phyloP scores from a whole-genome alignment of 1,140 invertebrate species.

The Zaprionus inermis region DNA sequence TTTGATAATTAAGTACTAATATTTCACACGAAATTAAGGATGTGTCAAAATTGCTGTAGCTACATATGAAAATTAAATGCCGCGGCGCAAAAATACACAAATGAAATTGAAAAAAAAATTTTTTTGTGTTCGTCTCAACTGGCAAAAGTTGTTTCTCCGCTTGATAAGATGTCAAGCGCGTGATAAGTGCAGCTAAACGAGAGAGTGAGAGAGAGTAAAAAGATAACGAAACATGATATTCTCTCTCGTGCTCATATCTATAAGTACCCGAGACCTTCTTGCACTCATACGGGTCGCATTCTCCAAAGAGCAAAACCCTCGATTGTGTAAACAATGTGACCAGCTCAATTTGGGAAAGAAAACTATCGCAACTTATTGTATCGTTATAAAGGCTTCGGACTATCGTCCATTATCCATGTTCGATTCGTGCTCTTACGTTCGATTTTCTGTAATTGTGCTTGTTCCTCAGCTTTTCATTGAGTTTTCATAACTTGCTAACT shows the following conservation, averaged over 20 bases:
- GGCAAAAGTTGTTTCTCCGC: conserved; percentile 25
- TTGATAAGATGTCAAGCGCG: conserved; percentile 51
- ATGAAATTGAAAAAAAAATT: conserved; percentile 31
- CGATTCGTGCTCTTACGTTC: background rate
- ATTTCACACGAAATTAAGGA: background rate
- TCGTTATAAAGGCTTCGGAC: background rate
- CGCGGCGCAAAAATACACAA: conserved; percentile 34
- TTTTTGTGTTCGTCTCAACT: conserved; percentile 28
- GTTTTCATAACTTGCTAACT: conserved; percentile 8
- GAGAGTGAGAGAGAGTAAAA: background rate
- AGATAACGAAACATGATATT: conserved; percentile 11
- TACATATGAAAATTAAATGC: conserved; percentile 1
- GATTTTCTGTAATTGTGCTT: background rate
- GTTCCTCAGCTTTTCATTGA: conserved; percentile 3
- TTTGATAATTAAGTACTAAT: background rate
- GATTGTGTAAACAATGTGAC: background rate
- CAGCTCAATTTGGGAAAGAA: conserved; percentile 27
- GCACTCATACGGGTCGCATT: background rate
- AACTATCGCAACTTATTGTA: background rate
- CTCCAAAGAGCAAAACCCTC: background rate
- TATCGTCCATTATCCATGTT: background rate
- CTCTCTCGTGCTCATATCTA: background rate
- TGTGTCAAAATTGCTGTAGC: background rate
- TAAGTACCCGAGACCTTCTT: background rate
- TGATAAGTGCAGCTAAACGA: conserved; percentile 23